These are phyloP conservation scores for Ephydatia muelleri DNA, from an alignment of 37 sponge, comb jelly and placozoan genomes.

Conservation along the genomic window DNA sequence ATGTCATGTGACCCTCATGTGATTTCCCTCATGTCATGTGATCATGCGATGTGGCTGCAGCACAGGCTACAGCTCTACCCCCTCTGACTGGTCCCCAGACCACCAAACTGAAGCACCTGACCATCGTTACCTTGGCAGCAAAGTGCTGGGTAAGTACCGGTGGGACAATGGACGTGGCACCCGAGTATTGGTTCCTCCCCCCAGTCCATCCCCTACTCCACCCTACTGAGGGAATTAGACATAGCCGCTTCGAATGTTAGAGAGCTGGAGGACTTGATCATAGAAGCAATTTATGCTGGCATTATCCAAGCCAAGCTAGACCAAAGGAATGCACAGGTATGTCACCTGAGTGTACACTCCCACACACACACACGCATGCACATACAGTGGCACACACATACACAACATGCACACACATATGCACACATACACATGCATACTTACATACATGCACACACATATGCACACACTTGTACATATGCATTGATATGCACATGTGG, in stretches of 20 bases:
- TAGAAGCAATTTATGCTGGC: constrained; percentile 87
- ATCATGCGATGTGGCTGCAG: constrained; percentile 17
- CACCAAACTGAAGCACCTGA: constrained; percentile 81
- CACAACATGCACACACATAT: not conserved
- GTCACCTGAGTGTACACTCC: not conserved
- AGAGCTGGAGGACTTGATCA: constrained; percentile 86
- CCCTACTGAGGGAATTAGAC: constrained; percentile 57
- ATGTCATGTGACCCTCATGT: no score
- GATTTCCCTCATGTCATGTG: constrained; percentile 16
- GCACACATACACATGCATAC: no score
- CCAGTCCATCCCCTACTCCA: constrained; percentile 71
- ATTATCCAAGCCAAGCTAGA: constrained; percentile 86
- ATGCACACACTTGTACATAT: not conserved
- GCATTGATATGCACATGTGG: no score
- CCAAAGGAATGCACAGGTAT: constrained; percentile 69
- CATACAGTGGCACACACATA: not conserved
- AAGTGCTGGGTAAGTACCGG: constrained; percentile 61
- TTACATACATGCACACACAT: not conserved
- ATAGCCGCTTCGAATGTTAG: constrained; percentile 47
- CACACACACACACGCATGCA: no score
- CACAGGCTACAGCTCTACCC: constrained; percentile 38
- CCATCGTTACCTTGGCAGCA: constrained; percentile 80
- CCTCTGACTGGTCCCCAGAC: constrained; percentile 59
- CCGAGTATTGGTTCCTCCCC: not conserved
- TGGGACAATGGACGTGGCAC: no score